Percentiles rank a stretch among this genome's conserved stretches.
These are phyloP conservation scores for Conger conger DNA, from an alignment of 2,113 vertebrate species.

Conservation along the genomic window DNA sequence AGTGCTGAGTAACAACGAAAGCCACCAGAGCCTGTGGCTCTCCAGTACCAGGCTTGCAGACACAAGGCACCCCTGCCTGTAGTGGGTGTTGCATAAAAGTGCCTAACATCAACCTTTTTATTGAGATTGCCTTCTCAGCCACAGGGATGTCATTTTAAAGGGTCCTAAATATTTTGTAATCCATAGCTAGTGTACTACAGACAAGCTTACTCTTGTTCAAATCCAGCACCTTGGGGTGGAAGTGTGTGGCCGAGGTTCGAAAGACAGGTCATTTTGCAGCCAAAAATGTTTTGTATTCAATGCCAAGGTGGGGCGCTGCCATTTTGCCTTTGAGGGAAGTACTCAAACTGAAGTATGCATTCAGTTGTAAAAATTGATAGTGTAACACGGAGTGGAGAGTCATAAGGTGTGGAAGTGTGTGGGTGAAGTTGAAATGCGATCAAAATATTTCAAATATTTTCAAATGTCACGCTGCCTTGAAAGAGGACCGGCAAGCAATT, in stretches of 20 bases:
- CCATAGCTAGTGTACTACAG: background rate
- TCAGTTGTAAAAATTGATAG: background rate
- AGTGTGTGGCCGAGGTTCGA: background rate
- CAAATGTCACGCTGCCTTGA: background rate
- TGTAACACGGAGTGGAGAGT: background rate
- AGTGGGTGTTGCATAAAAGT: background rate
- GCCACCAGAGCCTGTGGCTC: too few relatives aligned
- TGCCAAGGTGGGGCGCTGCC: background rate
- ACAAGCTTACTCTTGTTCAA: background rate
- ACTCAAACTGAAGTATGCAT: background rate
- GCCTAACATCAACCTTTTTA: too few relatives aligned
- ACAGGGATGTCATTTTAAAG: background rate
- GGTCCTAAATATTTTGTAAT: background rate
- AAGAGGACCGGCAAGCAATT: background rate
- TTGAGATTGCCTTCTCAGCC: background rate
- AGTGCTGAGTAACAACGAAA: too few relatives aligned
- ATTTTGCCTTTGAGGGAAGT: background rate
- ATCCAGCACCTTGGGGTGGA: background rate
- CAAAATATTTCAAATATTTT: background rate
- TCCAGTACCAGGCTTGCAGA: too few relatives aligned
- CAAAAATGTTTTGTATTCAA: background rate
- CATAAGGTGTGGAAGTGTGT: background rate
- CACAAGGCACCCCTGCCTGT: background rate
- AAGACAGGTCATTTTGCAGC: background rate
- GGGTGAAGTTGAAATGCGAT: background rate